Conservation (phyloP, 2,113 vertebrate species). For the Sander vitreus region DNA sequence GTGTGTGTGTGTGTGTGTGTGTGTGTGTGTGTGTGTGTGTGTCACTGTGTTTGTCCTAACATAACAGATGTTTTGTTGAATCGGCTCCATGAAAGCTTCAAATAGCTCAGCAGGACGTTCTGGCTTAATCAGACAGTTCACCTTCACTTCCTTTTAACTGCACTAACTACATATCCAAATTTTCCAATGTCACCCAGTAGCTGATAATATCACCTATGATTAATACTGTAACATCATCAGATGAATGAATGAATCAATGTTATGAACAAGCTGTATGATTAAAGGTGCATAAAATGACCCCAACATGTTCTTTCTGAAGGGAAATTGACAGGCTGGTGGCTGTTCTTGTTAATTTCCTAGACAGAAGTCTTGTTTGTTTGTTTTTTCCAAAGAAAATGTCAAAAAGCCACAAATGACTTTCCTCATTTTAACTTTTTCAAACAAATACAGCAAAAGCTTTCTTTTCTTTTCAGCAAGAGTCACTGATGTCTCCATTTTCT, state of each 20-base stretch:
- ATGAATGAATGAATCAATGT: neutral
- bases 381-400: neutral
- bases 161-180: constrained; percentile 1
- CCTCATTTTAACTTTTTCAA: neutral
- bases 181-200: neutral
- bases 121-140: constrained; percentile 17
- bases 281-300: neutral
- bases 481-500: neutral
- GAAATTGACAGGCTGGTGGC: neutral
- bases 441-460: neutral
- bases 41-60: constrained; percentile 4
- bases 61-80: constrained; percentile 39
- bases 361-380: constrained; percentile 7
- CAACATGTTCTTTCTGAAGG: neutral
- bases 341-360: neutral
- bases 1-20: neutral
- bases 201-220: neutral
- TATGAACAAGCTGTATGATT: neutral
- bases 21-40: neutral
- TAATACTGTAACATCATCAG: neutral
- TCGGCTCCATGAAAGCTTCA: constrained; percentile 28
- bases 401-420: neutral
- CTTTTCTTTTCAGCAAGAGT: neutral
- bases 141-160: constrained; percentile 19
- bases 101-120: constrained; percentile 31